Evolutionary conservation across 2,888 invertebrate genomes (phyloP).

Genomic region (Drosophila bunnanda): DNA sequence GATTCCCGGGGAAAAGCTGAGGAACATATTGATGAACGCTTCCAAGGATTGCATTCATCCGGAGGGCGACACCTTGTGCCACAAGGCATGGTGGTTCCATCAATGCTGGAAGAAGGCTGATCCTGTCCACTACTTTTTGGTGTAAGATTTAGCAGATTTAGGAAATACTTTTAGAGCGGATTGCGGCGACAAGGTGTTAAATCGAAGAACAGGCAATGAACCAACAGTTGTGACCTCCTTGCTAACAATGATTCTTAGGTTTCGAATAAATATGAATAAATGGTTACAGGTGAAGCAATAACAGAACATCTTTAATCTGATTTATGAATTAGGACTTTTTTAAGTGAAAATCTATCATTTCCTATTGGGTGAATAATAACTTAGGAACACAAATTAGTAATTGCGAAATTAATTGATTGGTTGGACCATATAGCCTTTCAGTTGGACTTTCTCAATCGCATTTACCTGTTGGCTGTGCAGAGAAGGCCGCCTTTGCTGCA

Average conservation of each 20-base stretch:
- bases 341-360: background rate
- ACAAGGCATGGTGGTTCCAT: conserved; percentile 83
- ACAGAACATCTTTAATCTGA: background rate
- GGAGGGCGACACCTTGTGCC: conserved; percentile 80
- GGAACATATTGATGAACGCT: conserved; percentile 77
- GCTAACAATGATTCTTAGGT: no score
- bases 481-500: conserved; percentile 20
- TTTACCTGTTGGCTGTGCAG: conserved; percentile 33
- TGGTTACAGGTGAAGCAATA: background rate
- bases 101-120: conserved; percentile 83
- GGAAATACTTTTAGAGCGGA: background rate
- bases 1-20: conserved; percentile 69
- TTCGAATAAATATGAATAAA: background rate
- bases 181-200: background rate
- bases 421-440: background rate
- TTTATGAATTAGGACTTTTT: background rate
- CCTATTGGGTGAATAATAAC: background rate
- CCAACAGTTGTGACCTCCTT: background rate
- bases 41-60: conserved; percentile 79
- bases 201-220: conserved; percentile 4
- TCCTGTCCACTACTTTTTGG: conserved; percentile 71
- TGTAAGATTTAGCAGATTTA: conserved; percentile 12
- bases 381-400: background rate
- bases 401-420: background rate
- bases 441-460: background rate